A percentile compares a stretch with the other conserved stretches of the same genome.
Evolutionary conservation across 2,113 vertebrate genomes (phyloP).

Genomic region (Microtus ochrogaster): DNA sequence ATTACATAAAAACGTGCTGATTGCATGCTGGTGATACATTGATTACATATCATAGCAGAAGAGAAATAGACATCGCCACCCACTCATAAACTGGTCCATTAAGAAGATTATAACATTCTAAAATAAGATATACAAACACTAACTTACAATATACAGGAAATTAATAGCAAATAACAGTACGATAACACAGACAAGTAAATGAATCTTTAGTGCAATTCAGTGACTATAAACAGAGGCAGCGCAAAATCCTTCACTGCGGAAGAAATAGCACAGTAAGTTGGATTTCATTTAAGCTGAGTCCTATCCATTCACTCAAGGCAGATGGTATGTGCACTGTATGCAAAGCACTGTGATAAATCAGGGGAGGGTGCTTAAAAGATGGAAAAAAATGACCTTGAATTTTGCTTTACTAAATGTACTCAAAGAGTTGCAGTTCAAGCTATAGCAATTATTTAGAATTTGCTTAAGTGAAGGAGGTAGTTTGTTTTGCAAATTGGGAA

Average conservation of each 20-base stretch:
- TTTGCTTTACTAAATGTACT: conserved; percentile 27
- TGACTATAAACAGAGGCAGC: neutral
- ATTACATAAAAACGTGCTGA: conserved; percentile 34
- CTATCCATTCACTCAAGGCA: neutral
- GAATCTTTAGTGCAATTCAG: neutral
- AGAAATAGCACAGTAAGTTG: neutral
- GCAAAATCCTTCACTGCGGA: neutral
- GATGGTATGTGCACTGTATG: neutral
- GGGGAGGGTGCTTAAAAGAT: neutral
- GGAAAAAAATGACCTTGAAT: neutral
- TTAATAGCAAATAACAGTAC: conserved; percentile 26
- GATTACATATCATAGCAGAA: conserved; percentile 60
- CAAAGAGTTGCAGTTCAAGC: neutral
- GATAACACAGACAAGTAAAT: conserved; percentile 40
- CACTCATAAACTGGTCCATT: conserved; percentile 42
- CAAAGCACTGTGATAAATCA: conserved; percentile 7
- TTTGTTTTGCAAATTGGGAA: neutral
- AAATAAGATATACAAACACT: conserved; percentile 51
- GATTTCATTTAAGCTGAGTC: conserved; percentile 4
- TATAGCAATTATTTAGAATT: neutral
- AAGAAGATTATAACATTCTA: conserved; percentile 46
- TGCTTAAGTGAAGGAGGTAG: neutral
- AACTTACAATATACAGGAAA: conserved; percentile 2
- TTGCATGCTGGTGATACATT: conserved; percentile 46
- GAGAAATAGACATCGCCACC: conserved; percentile 58